A percentile compares a stretch with the other conserved stretches of the same genome.
These are phyloP conservation scores for Cervus canadensis DNA, from an alignment of 2,113 vertebrate species.

Conservation along the genomic window DNA sequence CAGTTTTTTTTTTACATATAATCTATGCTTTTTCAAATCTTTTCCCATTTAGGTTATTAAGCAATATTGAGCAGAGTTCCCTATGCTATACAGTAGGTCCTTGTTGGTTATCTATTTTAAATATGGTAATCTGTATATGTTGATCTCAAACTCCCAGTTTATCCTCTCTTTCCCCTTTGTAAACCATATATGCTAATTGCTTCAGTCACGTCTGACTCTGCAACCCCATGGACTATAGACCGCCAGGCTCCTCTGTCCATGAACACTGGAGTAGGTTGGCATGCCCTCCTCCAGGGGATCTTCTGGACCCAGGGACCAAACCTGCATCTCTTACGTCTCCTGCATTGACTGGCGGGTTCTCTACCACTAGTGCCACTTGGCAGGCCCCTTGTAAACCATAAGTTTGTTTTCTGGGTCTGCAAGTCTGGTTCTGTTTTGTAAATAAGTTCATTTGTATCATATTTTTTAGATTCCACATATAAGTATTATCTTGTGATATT, in stretches of 20 bases:
- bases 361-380: not conserved
- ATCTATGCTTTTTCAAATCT: not conserved
- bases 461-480: not conserved
- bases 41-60: not conserved
- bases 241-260: not conserved
- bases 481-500: not conserved
- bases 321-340: not conserved
- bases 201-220: not conserved
- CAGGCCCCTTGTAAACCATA: not conserved
- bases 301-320: not conserved
- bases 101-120: not conserved
- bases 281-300: not conserved
- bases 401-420: not conserved
- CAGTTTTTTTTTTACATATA: not conserved
- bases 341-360: not conserved
- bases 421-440: not conserved
- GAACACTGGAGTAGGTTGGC: not conserved
- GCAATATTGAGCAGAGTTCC: not conserved
- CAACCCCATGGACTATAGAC: not conserved
- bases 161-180: not conserved
- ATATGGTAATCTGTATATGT: not conserved
- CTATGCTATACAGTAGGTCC: not conserved
- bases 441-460: not conserved
- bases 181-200: not conserved
- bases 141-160: not conserved